phyloP scores from a whole-genome alignment of 2,113 vertebrate species.

The Stegastes partitus region DNA sequence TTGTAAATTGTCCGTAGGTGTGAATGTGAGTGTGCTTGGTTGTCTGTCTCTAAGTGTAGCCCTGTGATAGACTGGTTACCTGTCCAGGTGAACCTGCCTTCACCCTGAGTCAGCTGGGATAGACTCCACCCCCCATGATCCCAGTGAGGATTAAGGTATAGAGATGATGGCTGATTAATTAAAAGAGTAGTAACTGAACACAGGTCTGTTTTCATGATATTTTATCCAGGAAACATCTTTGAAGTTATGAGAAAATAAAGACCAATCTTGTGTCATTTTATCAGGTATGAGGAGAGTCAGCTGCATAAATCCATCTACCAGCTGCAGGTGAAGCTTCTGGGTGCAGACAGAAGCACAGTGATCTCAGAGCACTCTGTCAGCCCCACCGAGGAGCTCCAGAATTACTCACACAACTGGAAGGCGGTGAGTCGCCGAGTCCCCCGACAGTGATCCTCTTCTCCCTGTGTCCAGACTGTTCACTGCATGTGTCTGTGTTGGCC shows the following conservation, averaged over 20 bases:
- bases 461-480: not conserved
- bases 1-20: no score
- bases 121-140: no score
- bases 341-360: constrained; percentile 79
- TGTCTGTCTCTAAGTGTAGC: no score
- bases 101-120: no score
- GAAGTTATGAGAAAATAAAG: not conserved
- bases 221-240: not conserved
- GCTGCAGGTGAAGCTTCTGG: constrained; percentile 88
- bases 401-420: constrained; percentile 84
- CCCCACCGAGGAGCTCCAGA: constrained; percentile 66
- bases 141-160: no score
- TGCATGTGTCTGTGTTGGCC: constrained; percentile 50
- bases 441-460: not conserved
- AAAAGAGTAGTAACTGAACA: no score
- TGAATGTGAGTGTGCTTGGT: no score
- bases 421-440: constrained; percentile 66
- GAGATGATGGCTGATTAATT: no score
- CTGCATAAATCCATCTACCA: constrained; percentile 85
- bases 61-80: no score
- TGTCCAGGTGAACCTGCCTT: no score
- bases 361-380: constrained; percentile 81
- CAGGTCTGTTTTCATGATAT: no score
- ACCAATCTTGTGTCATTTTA: not conserved
- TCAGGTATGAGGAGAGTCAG: constrained; percentile 90